A percentile compares a stretch with the other conserved stretches of the same genome.
Evolutionary conservation across 1,140 invertebrate genomes (phyloP).

Genomic region (Drosophila ficusphila): DNA sequence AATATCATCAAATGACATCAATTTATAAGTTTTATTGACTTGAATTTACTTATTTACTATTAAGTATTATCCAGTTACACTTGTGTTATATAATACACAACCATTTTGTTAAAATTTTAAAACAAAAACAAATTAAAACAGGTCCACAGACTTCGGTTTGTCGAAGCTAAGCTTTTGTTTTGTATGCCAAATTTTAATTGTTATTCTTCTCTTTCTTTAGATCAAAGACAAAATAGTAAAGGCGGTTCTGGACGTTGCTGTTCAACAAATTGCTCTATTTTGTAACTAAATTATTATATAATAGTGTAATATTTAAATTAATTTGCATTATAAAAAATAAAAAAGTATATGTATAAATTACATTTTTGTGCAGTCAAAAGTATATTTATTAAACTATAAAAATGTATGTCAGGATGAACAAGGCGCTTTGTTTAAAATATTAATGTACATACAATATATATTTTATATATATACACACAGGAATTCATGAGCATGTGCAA

Average conservation of each 20-base stretch:
- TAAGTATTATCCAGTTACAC: no score
- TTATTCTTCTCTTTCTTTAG: slow-evolving; percentile 84
- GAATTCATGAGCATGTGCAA: slow-evolving; percentile 36
- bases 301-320: slow-evolving; percentile 38
- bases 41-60: no score
- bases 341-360: slow-evolving; percentile 17
- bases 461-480: slow-evolving; percentile 45
- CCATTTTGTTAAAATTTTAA: no score
- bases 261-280: slow-evolving; percentile 95
- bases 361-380: slow-evolving; percentile 41
- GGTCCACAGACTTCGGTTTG: no score
- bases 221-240: slow-evolving; percentile 97
- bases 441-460: slow-evolving; percentile 44
- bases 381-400: slow-evolving; percentile 42
- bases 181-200: neutral
- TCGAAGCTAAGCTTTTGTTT: no score
- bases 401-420: slow-evolving; percentile 25
- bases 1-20: no score
- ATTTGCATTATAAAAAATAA: slow-evolving; percentile 23
- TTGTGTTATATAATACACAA: no score
- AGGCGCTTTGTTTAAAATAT: slow-evolving; percentile 29
- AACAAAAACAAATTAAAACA: no score
- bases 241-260: slow-evolving; percentile 96
- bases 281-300: slow-evolving; percentile 87
- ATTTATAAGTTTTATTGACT: no score